Base-by-base conservation (phyloP, 2,113 vertebrate genomes). In the Ochotona curzoniae region DNA sequence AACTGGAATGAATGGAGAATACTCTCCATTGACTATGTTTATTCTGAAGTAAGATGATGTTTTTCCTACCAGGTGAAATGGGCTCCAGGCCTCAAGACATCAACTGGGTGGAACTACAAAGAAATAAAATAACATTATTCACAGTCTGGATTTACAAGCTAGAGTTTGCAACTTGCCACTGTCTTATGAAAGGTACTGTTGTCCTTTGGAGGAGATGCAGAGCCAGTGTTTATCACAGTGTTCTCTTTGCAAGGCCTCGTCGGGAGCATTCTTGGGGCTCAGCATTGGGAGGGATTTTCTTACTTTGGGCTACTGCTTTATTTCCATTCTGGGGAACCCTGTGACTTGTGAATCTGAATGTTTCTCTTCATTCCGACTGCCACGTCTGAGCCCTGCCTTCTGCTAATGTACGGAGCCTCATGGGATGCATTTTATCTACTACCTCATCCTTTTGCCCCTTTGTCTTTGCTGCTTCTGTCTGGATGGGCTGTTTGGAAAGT, bases 321-420 rank as follows among this genome's bases (percentile, higher is more conserved):
- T 75, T 89, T 88, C 80, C 81, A 74, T n/a, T 44, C 79, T 79
- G 38, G 60, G 61, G 60, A 84, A 84, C 84, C 38, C 49, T 64
- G 8, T 49, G n/a, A 79, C 38, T 91, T 49, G 61, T 26, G 18
- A 26, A 70, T 80, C 38, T 76, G 66, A 80, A 80, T 25, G 13
- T 23, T 54, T 73, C 26, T 60, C 64, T 61, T 70, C 54, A 47
- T 11, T 84, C 57, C 32, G 74, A 30, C 49, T 80, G 28, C 57
- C 60, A 26, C 25, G 49, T 93, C 44, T 70, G 75, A 76, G 63
- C 2, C 7, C 51, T 64, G 18, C 32, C 28, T 89, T 81, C 81
- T 74, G 51, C 67, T 47, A 10, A 14, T 6, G 32, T 60, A 5
- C 60, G 70, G 32, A 11, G 32, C 11, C 47, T 47, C 18, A 44